Conservation (phyloP, 2,113 vertebrate genomes). For the Etheostoma spectabile region DNA sequence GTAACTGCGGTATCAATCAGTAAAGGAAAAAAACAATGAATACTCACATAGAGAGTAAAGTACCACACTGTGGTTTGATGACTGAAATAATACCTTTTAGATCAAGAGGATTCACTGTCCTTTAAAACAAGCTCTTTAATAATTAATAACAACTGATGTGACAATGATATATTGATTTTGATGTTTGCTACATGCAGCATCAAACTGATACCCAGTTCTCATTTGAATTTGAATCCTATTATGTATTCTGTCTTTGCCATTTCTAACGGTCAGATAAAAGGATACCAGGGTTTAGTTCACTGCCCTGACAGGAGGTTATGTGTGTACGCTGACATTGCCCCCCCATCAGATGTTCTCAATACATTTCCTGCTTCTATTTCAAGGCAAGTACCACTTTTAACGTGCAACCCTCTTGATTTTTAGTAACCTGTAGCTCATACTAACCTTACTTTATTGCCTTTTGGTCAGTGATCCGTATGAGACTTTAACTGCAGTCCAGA, state of each 20-base stretch:
- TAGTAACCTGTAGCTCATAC: rapidly evolving
- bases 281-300: conserved; percentile 80
- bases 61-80: no score
- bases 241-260: not conserved
- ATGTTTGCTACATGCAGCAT: not conserved
- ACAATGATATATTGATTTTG: not conserved
- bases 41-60: no score
- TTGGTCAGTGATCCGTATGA: conserved; percentile 39
- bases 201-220: not conserved
- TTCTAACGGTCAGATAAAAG: conserved; percentile 76
- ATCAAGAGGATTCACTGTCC: not conserved
- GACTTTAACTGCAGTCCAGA: not conserved
- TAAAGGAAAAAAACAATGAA: no score
- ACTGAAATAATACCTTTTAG: no score
- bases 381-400: conserved; percentile 55
- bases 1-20: not conserved
- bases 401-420: rapidly evolving
- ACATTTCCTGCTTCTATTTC: conserved; percentile 38
- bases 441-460: not conserved
- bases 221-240: not conserved
- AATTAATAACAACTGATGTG: not conserved
- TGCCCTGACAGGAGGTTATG: conserved; percentile 85
- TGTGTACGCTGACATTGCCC: conserved; percentile 50
- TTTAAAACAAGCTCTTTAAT: not conserved
- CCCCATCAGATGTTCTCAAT: conserved; percentile 34